Evolutionary conservation across 1,140 invertebrate genomes (phyloP).

Genomic region (Mycetomoellerius zeteki): DNA sequence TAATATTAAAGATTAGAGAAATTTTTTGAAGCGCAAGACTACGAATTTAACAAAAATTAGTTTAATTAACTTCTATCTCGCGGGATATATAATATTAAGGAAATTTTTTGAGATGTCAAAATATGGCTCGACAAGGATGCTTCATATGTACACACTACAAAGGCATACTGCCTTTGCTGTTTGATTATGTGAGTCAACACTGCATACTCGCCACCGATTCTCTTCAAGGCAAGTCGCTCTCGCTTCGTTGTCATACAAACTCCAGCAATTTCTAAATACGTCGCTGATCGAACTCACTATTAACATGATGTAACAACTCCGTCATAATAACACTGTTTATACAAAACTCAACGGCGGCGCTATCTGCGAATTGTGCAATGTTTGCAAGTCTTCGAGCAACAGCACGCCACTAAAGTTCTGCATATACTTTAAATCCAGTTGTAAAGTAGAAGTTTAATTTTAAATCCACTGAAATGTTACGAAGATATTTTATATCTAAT

Average conservation of each 20-base stretch:
- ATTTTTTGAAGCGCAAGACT: not conserved
- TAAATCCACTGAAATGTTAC: no score
- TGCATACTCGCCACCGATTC: constrained; percentile 7
- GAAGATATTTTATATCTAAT: not conserved
- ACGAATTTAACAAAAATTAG: no score
- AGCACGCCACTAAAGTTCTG: not conserved
- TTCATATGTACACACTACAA: not conserved
- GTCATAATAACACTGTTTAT: constrained; percentile 60
- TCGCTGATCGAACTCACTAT: constrained; percentile 70
- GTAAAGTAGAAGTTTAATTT: constrained; percentile 25
- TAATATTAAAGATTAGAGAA: not conserved
- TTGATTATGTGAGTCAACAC: constrained; percentile 38
- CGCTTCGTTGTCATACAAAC: not conserved
- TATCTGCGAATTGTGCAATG: constrained; percentile 9
- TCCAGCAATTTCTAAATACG: constrained; percentile 75
- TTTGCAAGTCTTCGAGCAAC: constrained; percentile 50
- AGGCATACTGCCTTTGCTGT: constrained; percentile 3
- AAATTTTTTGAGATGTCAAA: not conserved
- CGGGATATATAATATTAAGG: not conserved
- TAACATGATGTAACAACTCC: constrained; percentile 53
- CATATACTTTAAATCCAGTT: constrained; percentile 44
- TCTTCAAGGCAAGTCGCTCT: constrained; percentile 41
- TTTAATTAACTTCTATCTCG: not conserved
- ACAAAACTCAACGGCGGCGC: constrained; percentile 50
- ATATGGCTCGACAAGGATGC: no score